These are phyloP conservation scores for Drosophila chauvacae DNA, from an alignment of 1,140 invertebrate species.

Conservation along the genomic window DNA sequence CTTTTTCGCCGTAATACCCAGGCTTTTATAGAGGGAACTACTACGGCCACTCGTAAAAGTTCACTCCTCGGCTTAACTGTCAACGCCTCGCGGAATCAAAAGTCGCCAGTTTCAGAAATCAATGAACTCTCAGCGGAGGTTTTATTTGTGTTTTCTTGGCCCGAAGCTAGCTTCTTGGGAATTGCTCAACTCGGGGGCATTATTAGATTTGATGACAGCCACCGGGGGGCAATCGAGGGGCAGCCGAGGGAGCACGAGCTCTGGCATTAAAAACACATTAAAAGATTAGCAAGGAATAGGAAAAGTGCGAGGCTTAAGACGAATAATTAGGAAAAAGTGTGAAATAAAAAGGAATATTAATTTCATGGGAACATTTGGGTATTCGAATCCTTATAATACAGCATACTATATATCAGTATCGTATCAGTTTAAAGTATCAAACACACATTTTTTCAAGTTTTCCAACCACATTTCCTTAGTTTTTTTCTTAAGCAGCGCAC, in stretches of 20 bases:
- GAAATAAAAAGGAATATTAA: not conserved
- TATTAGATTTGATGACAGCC: slow-evolving; percentile 55
- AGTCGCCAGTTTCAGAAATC: slow-evolving; percentile 57
- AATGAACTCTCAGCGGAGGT: slow-evolving; percentile 68
- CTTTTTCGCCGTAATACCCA: slow-evolving; percentile 12
- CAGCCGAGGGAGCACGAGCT: not conserved
- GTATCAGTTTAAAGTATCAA: not conserved
- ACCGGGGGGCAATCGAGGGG: not conserved
- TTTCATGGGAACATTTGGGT: not conserved
- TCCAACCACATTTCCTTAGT: slow-evolving; percentile 1
- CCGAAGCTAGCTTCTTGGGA: slow-evolving; percentile 30
- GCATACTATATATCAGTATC: too few species aligned
- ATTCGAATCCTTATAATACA: not conserved
- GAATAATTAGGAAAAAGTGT: slow-evolving; percentile 39
- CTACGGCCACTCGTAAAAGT: slow-evolving; percentile 33
- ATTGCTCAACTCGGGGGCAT: slow-evolving; percentile 58
- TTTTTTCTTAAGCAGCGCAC: slow-evolving; percentile 12
- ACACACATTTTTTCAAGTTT: not conserved
- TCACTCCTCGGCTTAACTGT: slow-evolving; percentile 24
- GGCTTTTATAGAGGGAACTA: slow-evolving; percentile 13
- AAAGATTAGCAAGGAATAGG: slow-evolving; percentile 38
- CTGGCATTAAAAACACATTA: slow-evolving; percentile 72
- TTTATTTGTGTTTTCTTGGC: slow-evolving; percentile 35
- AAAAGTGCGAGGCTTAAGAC: slow-evolving; percentile 3
- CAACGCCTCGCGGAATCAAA: slow-evolving; percentile 34